phyloP scores from a whole-genome alignment of 2,888 invertebrate genomes.

The Meiosimyza decipiens region DNA sequence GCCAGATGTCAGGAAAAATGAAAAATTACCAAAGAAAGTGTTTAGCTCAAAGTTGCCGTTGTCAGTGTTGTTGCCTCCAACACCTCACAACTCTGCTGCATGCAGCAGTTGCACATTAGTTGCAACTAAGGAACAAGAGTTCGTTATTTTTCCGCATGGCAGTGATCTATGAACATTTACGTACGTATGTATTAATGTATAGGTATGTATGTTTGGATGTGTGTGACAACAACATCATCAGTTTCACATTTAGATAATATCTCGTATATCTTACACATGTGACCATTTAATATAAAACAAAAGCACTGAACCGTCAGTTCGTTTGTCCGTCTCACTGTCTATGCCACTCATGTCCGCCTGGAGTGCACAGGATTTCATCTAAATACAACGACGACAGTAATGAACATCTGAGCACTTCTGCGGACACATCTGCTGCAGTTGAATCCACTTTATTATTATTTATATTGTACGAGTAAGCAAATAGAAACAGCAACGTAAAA shows the following conservation, averaged over 20 bases:
- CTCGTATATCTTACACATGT: slow-evolving; percentile 35
- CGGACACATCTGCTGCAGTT: slow-evolving; percentile 12
- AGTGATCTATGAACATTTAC: slow-evolving; percentile 35
- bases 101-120: slow-evolving; percentile 17
- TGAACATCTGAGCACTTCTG: slow-evolving; percentile 15
- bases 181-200: neutral
- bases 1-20: slow-evolving; percentile 45
- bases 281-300: slow-evolving; percentile 28
- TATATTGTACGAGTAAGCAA: no score
- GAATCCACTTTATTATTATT: slow-evolving; percentile 1
- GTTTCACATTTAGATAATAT: slow-evolving; percentile 29
- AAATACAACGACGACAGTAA: slow-evolving; percentile 8
- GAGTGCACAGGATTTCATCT: neutral
- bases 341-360: neutral
- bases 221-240: slow-evolving; percentile 39
- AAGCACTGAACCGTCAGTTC: slow-evolving; percentile 9
- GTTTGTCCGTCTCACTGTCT: neutral
- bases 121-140: neutral
- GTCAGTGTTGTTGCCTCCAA: neutral
- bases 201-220: slow-evolving; percentile 9
- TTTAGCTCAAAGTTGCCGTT: slow-evolving; percentile 12
- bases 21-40: slow-evolving; percentile 46
- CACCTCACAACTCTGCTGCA: slow-evolving; percentile 46
- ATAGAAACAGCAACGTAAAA: no score
- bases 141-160: neutral